Evolutionary conservation across 2,113 vertebrate genomes (phyloP).

Genomic region (Lanius ludovicianus): DNA sequence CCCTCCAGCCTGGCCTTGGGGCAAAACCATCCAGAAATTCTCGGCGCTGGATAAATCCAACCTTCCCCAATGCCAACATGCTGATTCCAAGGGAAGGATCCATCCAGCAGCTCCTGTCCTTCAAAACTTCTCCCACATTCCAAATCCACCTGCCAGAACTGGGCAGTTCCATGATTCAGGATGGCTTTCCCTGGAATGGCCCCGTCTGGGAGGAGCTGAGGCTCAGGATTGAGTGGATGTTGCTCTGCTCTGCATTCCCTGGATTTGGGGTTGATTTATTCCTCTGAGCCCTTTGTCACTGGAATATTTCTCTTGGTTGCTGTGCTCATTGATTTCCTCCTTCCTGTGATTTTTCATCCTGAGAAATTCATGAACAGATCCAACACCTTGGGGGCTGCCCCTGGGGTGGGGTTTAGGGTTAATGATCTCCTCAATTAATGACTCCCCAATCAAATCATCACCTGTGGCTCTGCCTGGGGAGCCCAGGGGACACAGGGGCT

Average conservation of each 20-base stretch:
- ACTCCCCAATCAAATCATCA: neutral
- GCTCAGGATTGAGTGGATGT: neutral
- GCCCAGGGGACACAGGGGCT: neutral
- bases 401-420: neutral
- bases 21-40: neutral
- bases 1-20: neutral
- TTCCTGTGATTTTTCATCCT: neutral
- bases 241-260: neutral
- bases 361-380: neutral
- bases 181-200: neutral
- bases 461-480: neutral
- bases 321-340: neutral
- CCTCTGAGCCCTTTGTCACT: neutral
- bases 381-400: neutral
- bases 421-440: neutral
- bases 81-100: neutral
- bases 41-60: neutral
- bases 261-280: neutral
- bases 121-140: neutral
- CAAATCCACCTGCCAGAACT: neutral
- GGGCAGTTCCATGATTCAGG: neutral
- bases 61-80: accelerated
- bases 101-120: neutral
- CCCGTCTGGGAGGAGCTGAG: neutral
- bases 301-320: neutral